These are phyloP conservation scores for Laupala kohalensis DNA, from an alignment of 1,140 invertebrate species.

Conservation along the genomic window DNA sequence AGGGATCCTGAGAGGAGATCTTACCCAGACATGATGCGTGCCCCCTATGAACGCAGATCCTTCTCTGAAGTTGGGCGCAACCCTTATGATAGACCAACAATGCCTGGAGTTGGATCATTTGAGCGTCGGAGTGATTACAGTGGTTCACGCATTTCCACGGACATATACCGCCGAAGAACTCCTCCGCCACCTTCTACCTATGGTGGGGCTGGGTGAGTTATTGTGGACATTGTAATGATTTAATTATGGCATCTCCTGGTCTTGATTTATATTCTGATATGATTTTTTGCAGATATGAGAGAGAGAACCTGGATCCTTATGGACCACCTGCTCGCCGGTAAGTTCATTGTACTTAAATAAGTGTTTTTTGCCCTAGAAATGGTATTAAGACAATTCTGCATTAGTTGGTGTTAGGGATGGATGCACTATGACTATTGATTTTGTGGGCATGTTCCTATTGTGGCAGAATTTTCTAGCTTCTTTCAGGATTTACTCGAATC, in stretches of 20 bases:
- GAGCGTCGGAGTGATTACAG: conserved; percentile 14
- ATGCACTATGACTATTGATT: too few species aligned
- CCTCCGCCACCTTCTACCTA: conserved; percentile 15
- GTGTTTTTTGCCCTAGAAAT: too few species aligned
- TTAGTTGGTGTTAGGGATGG: too few species aligned
- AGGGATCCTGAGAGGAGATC: conserved; percentile 14
- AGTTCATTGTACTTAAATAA: neutral
- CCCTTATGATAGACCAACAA: conserved; percentile 15
- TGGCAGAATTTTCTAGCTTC: too few species aligned
- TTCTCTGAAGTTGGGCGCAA: conserved; percentile 7
- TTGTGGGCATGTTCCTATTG: too few species aligned
- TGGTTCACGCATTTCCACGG: conserved; percentile 11
- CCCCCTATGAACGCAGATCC: conserved; percentile 13
- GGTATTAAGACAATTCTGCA: too few species aligned
- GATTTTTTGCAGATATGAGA: conserved; percentile 9
- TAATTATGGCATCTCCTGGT: neutral
- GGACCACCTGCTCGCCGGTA: conserved; percentile 10
- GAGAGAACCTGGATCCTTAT: conserved; percentile 9
- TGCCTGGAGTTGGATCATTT: conserved; percentile 12
- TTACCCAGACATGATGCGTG: conserved; percentile 12
- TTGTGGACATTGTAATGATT: neutral
- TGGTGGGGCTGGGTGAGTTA: neutral
- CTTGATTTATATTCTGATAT: neutral
- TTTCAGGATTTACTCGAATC: too few species aligned
- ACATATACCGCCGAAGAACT: conserved; percentile 16